Base-by-base conservation (phyloP, 1,140 invertebrate species). In the Bombus impatiens region DNA sequence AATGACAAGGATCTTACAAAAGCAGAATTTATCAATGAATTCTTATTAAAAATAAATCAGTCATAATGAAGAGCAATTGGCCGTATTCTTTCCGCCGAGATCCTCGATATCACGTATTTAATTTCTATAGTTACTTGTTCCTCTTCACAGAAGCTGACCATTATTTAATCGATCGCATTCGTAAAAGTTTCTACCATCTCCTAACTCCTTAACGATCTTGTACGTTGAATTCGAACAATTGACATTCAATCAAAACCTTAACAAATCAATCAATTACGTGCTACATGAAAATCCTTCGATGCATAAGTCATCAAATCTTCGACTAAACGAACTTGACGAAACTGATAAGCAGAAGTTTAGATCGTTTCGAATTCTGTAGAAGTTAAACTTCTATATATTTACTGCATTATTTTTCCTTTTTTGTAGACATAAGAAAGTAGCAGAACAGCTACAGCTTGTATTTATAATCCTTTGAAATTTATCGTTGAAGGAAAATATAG, bases 121-220 rank as follows among this genome's bases (percentile, higher is more conserved):
- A 85, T 81, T 67, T 76, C 47, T 22, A 53, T 22, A 53, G 47
- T 53, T 53, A 53, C 47, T 53, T 53, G 6, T 53, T 53, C 47
- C 18, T 53, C 67, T 88, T 86, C 78, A 82, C 78, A 86, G 87
- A 87, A 88, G 78, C 78, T 74, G 74, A 78, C 59, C 75, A 78
- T 86, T 77, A 88, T n/a, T 88, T 86, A 78, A 87, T 88, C 44
- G 84, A 88, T 88, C 82, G 82, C 37, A 62, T 76, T 88, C 75
- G 57, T 78, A 86, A 53, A 53, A 53, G 47, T 86, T 82, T 57
- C 57, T 82, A 22, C 47, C 47, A 53, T 40, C 32, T 72, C 18
- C 22, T 81, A 53, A 75, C 15, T n/a, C 22, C 18, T 75, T 72
- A 86, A 79, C 65, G 62, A 67, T 47, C 59, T 68, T 9, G 10